A percentile compares a stretch with the other conserved stretches of the same genome.
Evolutionary conservation across 1,140 invertebrate species (phyloP).

Genomic region (Sarcophaga bullata): DNA sequence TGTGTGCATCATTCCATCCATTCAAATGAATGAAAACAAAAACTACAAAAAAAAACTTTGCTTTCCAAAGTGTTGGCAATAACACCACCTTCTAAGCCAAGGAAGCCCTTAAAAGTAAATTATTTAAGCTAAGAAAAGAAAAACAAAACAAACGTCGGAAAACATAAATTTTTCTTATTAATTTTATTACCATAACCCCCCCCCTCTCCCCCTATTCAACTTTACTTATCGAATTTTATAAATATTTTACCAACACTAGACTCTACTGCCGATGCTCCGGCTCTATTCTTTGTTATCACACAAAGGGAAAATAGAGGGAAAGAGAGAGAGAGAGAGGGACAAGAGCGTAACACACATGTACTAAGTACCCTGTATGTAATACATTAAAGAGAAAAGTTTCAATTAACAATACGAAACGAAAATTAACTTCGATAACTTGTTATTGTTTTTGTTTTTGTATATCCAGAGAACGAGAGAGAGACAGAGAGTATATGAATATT

Average conservation of each 20-base stretch:
- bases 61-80: too few species aligned
- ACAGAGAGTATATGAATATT: too few species aligned
- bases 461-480: not conserved
- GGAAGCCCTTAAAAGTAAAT: not conserved
- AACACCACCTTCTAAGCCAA: too few species aligned
- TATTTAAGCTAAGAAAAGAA: not conserved
- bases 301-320: too few species aligned
- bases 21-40: too few species aligned
- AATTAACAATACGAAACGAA: constrained; percentile 16
- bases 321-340: too few species aligned
- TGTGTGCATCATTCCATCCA: too few species aligned
- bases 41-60: too few species aligned
- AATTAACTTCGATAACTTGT: constrained; percentile 5
- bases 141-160: not conserved
- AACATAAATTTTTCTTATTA: constrained; percentile 11
- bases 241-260: not conserved
- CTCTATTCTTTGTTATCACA: too few species aligned
- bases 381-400: not conserved
- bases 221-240: not conserved
- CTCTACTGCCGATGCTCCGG: not conserved
- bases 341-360: too few species aligned
- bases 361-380: too few species aligned
- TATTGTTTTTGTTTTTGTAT: not conserved
- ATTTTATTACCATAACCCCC: not conserved
- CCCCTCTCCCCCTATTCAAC: not conserved